A percentile compares a stretch with the other conserved stretches of the same genome.
phyloP scores from a whole-genome alignment of 2,888 invertebrate species.

The Perdita meconis region DNA sequence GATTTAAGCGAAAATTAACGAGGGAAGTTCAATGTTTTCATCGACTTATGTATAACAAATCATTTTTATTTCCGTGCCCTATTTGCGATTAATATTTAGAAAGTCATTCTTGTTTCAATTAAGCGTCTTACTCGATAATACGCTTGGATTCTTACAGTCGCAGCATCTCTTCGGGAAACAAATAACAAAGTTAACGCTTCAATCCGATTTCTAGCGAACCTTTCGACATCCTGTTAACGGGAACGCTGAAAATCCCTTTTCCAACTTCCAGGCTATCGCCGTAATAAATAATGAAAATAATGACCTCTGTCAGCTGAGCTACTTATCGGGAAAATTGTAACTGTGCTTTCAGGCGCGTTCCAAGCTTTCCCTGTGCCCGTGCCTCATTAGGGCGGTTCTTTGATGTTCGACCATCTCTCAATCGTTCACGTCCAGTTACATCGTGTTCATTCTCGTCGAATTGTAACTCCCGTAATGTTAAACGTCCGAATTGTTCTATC shows the following conservation, averaged over 20 bases:
- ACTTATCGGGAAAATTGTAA: constrained; percentile 5
- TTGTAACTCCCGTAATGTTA: background rate
- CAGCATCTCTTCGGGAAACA: background rate
- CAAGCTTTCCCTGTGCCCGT: background rate
- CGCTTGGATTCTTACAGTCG: background rate
- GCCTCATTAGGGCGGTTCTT: constrained; percentile 15
- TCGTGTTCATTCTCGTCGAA: background rate
- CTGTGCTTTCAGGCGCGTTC: background rate
- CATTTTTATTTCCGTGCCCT: too few relatives aligned
- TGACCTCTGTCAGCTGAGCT: too few relatives aligned
- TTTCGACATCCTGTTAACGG: background rate
- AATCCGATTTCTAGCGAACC: background rate
- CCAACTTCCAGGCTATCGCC: background rate
- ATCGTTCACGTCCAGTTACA: background rate
- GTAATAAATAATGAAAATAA: background rate
- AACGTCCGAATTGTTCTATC: too few relatives aligned
- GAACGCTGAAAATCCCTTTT: background rate
- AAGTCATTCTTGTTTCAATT: too few relatives aligned
- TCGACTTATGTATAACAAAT: too few relatives aligned
- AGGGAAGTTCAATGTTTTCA: too few relatives aligned
- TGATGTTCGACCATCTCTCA: constrained; percentile 20
- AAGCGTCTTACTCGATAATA: too few relatives aligned
- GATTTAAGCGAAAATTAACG: too few relatives aligned
- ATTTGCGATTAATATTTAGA: too few relatives aligned
- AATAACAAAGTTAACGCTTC: background rate